Base-by-base conservation (phyloP, 2,113 vertebrate genomes). In the Hemicordylus capensis region DNA sequence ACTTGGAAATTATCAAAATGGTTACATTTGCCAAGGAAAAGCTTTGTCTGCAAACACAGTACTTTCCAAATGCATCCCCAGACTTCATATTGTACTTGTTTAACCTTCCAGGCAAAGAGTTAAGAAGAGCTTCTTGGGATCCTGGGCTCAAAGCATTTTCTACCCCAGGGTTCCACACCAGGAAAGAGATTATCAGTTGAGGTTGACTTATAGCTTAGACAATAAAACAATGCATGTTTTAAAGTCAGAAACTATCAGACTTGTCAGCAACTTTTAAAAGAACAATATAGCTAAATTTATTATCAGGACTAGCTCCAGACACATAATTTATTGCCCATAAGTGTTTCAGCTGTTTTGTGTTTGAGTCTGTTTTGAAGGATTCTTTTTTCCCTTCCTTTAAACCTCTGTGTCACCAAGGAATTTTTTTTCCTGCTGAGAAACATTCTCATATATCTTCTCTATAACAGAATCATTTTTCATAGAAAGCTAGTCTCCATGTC, bases 171-270 rank as follows among this genome's bases (percentile, higher is more conserved):
- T n/a, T 9, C 37, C 80, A 70, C 59, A 64, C 58, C 44, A 0
- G 17, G 84, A 90, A 90, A 67, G 37, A 48, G 70, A 69, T 56
- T 64, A 58, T 51, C 66, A 84, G 26, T 11, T 58, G 51, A 34
- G 63, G 58, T 58, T 54, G 8, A 3, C 28, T 84, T 64, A 73
- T 20, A 44, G 8, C 88, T 89, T 90, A 73, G 66, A 83, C 87
- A 74, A 84, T 81, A 56, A 88, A 89, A 84, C 39, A 66, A 14
- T 11, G 28, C 59, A n/a, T 28, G 44, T 80, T 81, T 90, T 90
- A 54, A 85, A 44, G 84, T 93, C 80, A 88, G 89, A 92, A 80
- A 85, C n/a, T 34, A 9, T 48, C n/a, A 77, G 74, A 69, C 73
- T 56, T 77, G 61, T 58, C 86, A 88, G 78, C 80, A 90, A 81